Evolutionary conservation across 2,888 invertebrate genomes (phyloP).

Genomic region (Augiades crinisus): DNA sequence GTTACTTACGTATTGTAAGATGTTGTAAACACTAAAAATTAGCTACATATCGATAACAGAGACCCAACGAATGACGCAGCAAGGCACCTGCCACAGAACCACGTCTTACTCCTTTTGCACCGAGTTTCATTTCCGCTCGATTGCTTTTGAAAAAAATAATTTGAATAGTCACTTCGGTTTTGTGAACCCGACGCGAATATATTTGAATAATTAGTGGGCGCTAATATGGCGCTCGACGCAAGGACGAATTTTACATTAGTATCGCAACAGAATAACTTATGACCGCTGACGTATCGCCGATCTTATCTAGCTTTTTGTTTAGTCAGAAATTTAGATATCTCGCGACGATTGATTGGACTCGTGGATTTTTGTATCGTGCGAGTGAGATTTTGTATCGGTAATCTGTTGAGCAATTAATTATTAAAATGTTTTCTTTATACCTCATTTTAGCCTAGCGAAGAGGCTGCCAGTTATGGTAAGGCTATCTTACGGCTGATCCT

Average conservation of each 20-base stretch:
- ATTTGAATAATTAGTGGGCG: conserved; percentile 69
- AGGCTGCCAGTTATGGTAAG: too few species aligned
- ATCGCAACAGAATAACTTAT: conserved; percentile 56
- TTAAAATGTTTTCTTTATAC: too few species aligned
- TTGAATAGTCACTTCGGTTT: conserved; percentile 58
- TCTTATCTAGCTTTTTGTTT: conserved; percentile 35
- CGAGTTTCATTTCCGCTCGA: conserved; percentile 57
- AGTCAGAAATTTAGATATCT: conserved; percentile 4
- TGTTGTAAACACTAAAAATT: too few species aligned
- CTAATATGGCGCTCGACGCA: conserved; percentile 56
- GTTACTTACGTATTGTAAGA: too few species aligned
- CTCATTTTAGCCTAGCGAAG: too few species aligned
- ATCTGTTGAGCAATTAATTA: too few species aligned
- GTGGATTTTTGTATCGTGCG: too few species aligned
- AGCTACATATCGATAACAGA: not conserved
- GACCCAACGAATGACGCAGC: not conserved
- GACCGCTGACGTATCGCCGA: conserved; percentile 1
- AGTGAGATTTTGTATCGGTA: too few species aligned
- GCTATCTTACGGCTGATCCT: too few species aligned
- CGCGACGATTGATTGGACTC: conserved; percentile 11
- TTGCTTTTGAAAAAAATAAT: conserved; percentile 58
- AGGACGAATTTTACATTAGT: conserved; percentile 73
- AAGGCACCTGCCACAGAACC: conserved; percentile 25
- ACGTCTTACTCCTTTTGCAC: conserved; percentile 39
- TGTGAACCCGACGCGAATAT: conserved; percentile 61